These are phyloP conservation scores for Danio choprae DNA, from an alignment of 2,797 vertebrate species.

Conservation along the genomic window DNA sequence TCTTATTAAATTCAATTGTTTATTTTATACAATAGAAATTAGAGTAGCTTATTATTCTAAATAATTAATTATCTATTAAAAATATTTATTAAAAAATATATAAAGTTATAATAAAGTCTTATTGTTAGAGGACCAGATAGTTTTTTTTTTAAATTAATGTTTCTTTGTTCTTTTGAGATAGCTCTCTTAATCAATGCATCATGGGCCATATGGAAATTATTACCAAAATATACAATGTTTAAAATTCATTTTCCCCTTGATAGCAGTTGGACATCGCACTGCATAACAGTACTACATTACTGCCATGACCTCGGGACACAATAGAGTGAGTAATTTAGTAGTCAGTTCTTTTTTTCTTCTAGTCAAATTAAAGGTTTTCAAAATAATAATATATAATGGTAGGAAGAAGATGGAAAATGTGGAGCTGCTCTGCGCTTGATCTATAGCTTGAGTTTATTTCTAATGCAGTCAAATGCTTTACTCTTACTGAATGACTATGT, in stretches of 20 bases:
- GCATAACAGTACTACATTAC: not conserved
- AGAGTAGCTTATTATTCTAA: no score
- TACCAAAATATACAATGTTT: not conserved
- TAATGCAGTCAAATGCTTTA: constrained; percentile 16
- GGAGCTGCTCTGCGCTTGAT: not conserved
- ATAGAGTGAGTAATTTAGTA: not conserved
- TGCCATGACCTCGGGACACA: not conserved
- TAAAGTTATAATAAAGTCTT: no score
- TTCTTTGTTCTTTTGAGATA: no score
- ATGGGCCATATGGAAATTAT: no score
- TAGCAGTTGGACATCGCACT: not conserved
- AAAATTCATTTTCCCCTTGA: not conserved
- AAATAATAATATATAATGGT: not conserved
- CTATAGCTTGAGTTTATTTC: constrained; percentile 20
- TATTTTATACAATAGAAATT: no score
- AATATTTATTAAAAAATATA: no score
- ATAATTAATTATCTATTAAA: no score
- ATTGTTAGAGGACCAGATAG: no score
- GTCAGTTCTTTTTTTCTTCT: not conserved
- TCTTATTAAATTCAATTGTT: no score
- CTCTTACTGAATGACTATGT: constrained; percentile 25
- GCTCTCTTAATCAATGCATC: no score
- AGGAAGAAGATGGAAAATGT: not conserved
- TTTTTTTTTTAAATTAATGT: no score
- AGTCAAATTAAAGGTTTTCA: not conserved